Base-by-base conservation (phyloP, 1,140 invertebrate species). In the Pseudomyrmex cubaensis region DNA sequence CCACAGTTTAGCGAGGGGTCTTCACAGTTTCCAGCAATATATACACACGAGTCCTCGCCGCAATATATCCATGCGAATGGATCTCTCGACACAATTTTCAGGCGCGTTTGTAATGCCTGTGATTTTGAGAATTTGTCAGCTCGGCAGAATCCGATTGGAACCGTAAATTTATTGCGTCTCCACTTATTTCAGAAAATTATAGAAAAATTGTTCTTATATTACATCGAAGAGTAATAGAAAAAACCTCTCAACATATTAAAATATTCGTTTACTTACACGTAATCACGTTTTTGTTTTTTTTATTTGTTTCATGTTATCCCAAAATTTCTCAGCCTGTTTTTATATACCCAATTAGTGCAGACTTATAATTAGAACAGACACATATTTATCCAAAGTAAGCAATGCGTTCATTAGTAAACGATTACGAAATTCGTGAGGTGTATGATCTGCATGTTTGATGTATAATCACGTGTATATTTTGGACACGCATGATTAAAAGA, bases 401-500 rank as follows among this genome's bases (percentile, higher is more conserved):
- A 35, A 35, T 35, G 0, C 35, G 35, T 48, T 12, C 20, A 70
- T 17, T 50, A 56, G 35, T 17, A 72, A 17, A 15, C 15, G 5
- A 20, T 20, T 52, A 59, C 35, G 12, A 20, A 57, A 22, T 61
- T 67, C 12, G 25, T 25, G 52, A 78, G 22, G 69, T 70, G 10
- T 57, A 54, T 69, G 35, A 48, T 77, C 25, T n/a, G 35, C 5
- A 35, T 35, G 35, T 35, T 61, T 8, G 50, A 5, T 78, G 25
- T 35, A 78, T 59, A 10, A 78, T 78, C 52, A 59, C 7, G 2
- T 20, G n/a, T 25, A 52, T 54, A 25, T 35, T 7, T 35, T 72
- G 35, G 54, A 61, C 22, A n/a, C 35, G 20, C 20, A 35, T 80
- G 66, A 72, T 80, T 70, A 72, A 80, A 80, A 56, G 54, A 72